Percentiles rank a stretch among this genome's conserved stretches.
Evolutionary conservation across 2,113 vertebrate genomes (phyloP).

Genomic region (Myrmophylax atrothorax): DNA sequence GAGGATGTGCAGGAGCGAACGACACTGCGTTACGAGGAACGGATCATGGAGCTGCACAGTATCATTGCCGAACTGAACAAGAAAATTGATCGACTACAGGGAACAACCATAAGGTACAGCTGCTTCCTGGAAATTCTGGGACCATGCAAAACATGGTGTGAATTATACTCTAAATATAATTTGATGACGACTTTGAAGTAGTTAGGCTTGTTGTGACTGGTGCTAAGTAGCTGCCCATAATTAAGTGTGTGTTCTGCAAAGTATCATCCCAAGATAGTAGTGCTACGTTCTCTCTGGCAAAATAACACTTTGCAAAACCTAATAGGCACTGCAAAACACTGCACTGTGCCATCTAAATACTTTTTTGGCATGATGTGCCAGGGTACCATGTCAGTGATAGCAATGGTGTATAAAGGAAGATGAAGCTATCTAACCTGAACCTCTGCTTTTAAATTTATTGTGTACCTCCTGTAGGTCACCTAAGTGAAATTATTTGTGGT

Average conservation of each 20-base stretch:
- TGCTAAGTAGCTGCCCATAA: not conserved
- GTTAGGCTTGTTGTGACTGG: not conserved
- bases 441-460: not conserved
- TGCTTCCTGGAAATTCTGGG: not conserved
- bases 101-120: constrained; percentile 82
- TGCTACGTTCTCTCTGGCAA: not conserved
- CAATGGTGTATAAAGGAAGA: not conserved
- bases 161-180: not conserved
- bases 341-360: not conserved
- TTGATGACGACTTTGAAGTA: not conserved
- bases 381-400: not conserved
- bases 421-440: not conserved
- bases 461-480: not conserved
- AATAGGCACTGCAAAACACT: not conserved
- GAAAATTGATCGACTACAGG: constrained; percentile 86
- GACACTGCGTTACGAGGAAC: constrained; percentile 83
- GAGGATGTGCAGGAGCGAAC: constrained; percentile 86
- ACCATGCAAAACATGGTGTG: not conserved
- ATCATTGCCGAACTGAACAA: constrained; percentile 89
- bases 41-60: constrained; percentile 88
- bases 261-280: not conserved
- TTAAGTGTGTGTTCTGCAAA: not conserved
- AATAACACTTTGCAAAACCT: not conserved
- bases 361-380: not conserved
- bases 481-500: not conserved